Base-by-base conservation (phyloP, 2,797 vertebrate species). In the Oryzias dopingdopingensis region DNA sequence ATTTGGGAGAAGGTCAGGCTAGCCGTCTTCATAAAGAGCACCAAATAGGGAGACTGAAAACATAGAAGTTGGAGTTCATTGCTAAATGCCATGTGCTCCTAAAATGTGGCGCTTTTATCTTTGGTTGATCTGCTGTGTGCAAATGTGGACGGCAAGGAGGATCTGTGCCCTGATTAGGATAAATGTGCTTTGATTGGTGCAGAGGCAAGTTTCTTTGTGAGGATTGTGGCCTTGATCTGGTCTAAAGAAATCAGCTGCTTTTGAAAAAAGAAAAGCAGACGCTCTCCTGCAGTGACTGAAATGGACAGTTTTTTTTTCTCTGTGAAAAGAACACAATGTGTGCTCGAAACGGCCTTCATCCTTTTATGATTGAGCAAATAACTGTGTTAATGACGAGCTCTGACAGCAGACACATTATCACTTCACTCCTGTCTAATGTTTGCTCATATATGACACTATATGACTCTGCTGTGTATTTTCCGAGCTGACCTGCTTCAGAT, bases 51-150 rank as follows among this genome's bases (percentile, higher is more conserved):
- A 59, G 16, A 63, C 56, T 77, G 62, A 56, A 72, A 81, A 81
- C 59, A 45, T 6, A 37, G 40, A 66, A 69, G 29, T 32, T 37
- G 57, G 72, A 76, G 64, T 58, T 62, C 69, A 53, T 12, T 23
- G 62, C 72, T 80, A 88, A 89, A 88, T 87, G 84, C 88, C 87
- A 90, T 58, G 26, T 29, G 26, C 5, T 29, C 66, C 68, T 80
- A 84, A 85, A 79, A 79, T 79, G 55, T 18, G 49, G 62, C 62
- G 59, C 60, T 71, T 77, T 68, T 66, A 58, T 72, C 62, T 70
- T 66, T 68, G 77, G 59, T 75, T 74, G 66, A 65, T 72, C 22
- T 50, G 8, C 22, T 53, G 32, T 65, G 49, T 65, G 51, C 45
- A 44, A 10, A 43, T 48, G 41, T 56, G 29, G 62, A 8, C 23